Evolutionary conservation across 2,888 invertebrate species (phyloP), one percentile per base, ranked within the genome.

Genomic region (Drosophila setosimentum): DNA sequence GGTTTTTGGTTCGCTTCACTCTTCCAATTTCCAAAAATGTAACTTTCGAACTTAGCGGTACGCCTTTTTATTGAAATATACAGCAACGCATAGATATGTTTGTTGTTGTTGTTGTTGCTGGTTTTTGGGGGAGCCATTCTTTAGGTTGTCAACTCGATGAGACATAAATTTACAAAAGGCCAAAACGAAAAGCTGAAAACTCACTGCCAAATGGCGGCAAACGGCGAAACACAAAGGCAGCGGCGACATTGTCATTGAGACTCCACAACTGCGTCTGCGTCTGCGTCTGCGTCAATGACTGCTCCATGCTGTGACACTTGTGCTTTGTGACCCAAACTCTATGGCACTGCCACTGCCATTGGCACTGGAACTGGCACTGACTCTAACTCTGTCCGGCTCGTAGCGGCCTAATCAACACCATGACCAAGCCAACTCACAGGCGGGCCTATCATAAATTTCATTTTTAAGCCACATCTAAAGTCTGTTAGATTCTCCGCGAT

Each of bases 41-140:
- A 91, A 88, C 89, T 90, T 90, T 90, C 90, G 80, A 91, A 91
- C 86, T 84, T 88, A 91, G 90, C 90, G 88, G 91, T 84, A 84
- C 81, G 83, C 85, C 89, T 83, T 78, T 86, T 83, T 78, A 78
- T 83, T 79, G 78, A 88, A 76, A 81, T 85, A 66, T 77, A 68
- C 42, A 51, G 50, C 50, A 48, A 30, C 16, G 37, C 45, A 29
- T 29, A 45, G 60, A 60, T 29, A 11, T 67, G 68, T 75, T 75
- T 75, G 69, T 59, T 72, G 68, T 61, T 60, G 62, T 60, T 74
- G 64, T 62, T 61, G 63, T 64, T 76, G 49, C 61, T 74, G 68
- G 64, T 33, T 64, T 64, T 53, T 40, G 65, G 77, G 55, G 74
- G 69, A 82, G 75, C 89, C 89, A 89, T 89, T 89, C 91, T 88